Conservation (phyloP, 2,888 invertebrate species). For the Thera obeliscata region DNA sequence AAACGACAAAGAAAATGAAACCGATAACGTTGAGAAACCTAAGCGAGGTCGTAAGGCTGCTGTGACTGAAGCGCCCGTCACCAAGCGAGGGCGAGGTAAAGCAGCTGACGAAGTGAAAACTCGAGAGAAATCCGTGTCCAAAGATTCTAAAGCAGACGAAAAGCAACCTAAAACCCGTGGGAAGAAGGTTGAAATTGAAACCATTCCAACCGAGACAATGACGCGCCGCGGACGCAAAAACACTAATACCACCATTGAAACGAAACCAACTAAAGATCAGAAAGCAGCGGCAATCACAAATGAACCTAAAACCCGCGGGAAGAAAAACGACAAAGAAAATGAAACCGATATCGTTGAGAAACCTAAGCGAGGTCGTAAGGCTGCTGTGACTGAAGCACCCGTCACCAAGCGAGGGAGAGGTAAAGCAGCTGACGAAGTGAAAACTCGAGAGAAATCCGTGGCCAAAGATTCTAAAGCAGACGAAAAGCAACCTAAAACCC, state of each 20-base stretch:
- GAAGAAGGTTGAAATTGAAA: conserved; percentile 22
- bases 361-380: conserved; percentile 41
- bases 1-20: conserved; percentile 40
- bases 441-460: conserved; percentile 17
- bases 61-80: conserved; percentile 23
- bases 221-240: conserved; percentile 30
- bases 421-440: conserved; percentile 3
- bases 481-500: conserved; percentile 32
- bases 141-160: conserved; percentile 26
- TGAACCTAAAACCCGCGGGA: conserved; percentile 39
- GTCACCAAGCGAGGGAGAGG: conserved; percentile 29
- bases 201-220: conserved; percentile 18
- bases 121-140: conserved; percentile 16
- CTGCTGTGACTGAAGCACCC: conserved; percentile 24
- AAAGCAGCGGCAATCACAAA: conserved; percentile 3
- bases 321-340: conserved; percentile 28
- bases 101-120: conserved; percentile 5
- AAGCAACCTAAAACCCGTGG: conserved; percentile 31
- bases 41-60: conserved; percentile 40
- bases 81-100: conserved; percentile 30
- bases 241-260: conserved; percentile 21
- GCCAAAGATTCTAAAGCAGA: conserved; percentile 25
- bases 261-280: conserved; percentile 18
- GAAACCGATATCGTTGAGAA: conserved; percentile 34
- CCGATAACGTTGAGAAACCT: conserved; percentile 27